Base-by-base conservation (phyloP, 2,888 invertebrate genomes). In the Idaea biselata region DNA sequence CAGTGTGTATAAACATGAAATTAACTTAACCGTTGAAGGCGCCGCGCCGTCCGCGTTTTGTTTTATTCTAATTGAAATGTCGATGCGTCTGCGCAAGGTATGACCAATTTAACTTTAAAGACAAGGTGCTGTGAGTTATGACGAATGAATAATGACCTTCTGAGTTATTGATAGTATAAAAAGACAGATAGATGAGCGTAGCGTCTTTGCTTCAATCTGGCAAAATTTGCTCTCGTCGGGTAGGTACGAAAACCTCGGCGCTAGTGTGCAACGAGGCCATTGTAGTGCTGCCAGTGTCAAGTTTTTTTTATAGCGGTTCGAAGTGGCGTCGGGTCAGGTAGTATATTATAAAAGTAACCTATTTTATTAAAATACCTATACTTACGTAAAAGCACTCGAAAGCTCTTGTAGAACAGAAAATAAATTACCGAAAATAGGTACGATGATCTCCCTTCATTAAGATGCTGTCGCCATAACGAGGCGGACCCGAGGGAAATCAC, bases 391-490 rank as follows among this genome's bases (percentile, higher is more conserved):
- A 14, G 33, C 1, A 14, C 33, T 14, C 33, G 5, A 33, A 44
- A 44, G 11, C 44, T 44, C 44, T 44, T 44, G 5, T 44, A 44
- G 11, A 25, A 8, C 6, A 44, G 44, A 11, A 44, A 44, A 44
- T 44, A 44, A 11, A 44, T 44, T 44, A 44, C 44, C 44, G 14
- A 14, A 44, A 44, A 44, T 44, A 44, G 44, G 44, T 44, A 44
- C 44, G 14, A 44, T 44, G 44, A 44, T 44, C 44, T 44, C 44
- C 44, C 44, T 44, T 44, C 44, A 44, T 44, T 44, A 44, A 44
- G 44, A 7, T 56, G 56, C 17, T 56, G 56, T 56, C 56, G 17
- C 56, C 56, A 56, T 56, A 56, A 56, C 56, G 56, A 56, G 56
- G 18, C 56, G 56, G 18, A 18, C 56, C 56, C 56, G 14, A 18